Conservation (phyloP, 2,113 vertebrate genomes). For the Microtus oregoni region DNA sequence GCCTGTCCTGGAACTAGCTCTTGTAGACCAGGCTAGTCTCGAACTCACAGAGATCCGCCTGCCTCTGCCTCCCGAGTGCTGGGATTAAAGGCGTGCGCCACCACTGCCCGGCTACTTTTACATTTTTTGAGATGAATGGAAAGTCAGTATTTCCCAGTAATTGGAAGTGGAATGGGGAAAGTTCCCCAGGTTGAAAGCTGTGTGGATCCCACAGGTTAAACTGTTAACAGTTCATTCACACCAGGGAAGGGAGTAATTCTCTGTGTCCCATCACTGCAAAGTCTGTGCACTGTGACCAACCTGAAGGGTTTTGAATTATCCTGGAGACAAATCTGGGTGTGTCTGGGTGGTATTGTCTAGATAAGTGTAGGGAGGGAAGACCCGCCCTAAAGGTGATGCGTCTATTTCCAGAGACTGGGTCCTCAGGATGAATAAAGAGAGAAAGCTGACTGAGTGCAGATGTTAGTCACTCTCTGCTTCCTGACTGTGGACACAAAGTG, state of each 20-base stretch:
- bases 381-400: no score
- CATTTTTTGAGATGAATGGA: background rate
- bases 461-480: background rate
- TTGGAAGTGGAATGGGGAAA: background rate
- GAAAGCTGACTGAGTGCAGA: background rate
- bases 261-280: background rate
- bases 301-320: background rate
- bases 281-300: background rate
- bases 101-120: background rate
- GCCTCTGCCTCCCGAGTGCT: no score
- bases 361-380: no score
- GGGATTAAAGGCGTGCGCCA: no score
- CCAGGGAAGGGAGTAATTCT: background rate
- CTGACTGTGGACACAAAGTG: background rate
- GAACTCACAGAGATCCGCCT: no score
- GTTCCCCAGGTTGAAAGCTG: background rate
- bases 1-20: no score
- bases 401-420: background rate
- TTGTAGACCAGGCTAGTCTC: background rate
- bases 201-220: background rate
- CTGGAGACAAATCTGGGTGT: background rate
- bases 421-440: background rate
- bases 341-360: no score
- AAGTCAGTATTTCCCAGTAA: conserved; percentile 13
- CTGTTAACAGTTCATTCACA: background rate